These are phyloP conservation scores for Macrotis lagotis DNA, from an alignment of 2,113 vertebrate genomes.

Conservation along the genomic window DNA sequence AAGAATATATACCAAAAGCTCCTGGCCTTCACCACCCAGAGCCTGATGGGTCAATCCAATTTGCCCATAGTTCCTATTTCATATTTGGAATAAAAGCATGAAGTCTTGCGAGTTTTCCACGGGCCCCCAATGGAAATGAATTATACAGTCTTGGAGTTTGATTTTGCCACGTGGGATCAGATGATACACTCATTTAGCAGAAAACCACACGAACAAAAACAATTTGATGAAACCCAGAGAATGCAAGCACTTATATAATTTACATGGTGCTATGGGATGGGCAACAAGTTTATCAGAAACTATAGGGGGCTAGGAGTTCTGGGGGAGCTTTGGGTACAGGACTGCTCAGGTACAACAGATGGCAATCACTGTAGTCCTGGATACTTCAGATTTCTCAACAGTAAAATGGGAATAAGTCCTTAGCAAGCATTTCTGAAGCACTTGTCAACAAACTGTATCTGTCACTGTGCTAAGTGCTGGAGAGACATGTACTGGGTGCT, in stretches of 20 bases:
- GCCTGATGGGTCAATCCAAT: rapidly evolving
- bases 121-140: background rate
- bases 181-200: slow-evolving; percentile 64
- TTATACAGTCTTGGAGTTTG: slow-evolving; percentile 2
- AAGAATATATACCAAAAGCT: background rate
- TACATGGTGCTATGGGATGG: background rate
- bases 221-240: slow-evolving; percentile 65
- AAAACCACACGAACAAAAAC: slow-evolving; percentile 74
- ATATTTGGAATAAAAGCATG: background rate
- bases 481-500: background rate
- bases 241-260: background rate
- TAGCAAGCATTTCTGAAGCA: background rate
- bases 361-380: background rate
- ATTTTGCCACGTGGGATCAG: slow-evolving; percentile 41
- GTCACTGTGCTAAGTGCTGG: background rate
- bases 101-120: background rate
- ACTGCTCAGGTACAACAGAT: background rate
- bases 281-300: rapidly evolving
- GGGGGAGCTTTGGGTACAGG: background rate
- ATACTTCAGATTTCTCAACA: background rate
- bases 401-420: rapidly evolving
- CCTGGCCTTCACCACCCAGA: rapidly evolving
- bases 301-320: background rate
- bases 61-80: background rate
- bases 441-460: background rate